Conservation (phyloP, 2,113 vertebrate genomes). For the Promerops cafer region DNA sequence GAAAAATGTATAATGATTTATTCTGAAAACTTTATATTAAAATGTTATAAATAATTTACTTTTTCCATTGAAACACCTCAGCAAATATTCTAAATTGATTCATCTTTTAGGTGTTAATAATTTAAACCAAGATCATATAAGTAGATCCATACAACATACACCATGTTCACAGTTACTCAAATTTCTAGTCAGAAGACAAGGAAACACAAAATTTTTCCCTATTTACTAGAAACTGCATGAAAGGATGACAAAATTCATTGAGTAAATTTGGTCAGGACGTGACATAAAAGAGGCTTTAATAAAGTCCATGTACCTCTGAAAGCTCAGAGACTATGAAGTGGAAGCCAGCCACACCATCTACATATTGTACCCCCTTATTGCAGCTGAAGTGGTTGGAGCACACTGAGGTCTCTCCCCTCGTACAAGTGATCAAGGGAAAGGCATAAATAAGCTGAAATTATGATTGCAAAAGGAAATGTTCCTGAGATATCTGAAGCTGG, state of each 20-base stretch:
- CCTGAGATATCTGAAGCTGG: background rate
- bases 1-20: background rate
- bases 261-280: background rate
- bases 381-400: background rate
- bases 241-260: background rate
- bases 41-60: background rate
- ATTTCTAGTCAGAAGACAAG: background rate
- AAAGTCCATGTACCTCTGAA: background rate
- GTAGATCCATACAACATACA: background rate
- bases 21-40: background rate
- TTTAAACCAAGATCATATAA: background rate
- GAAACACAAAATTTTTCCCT: background rate
- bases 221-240: background rate
- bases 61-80: background rate
- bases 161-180: background rate
- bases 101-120: background rate
- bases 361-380: background rate
- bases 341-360: background rate
- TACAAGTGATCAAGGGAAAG: background rate
- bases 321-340: background rate
- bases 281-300: background rate
- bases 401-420: background rate
- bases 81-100: background rate
- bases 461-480: background rate
- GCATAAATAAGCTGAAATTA: background rate